Conservation (phyloP, 1,140 invertebrate species). For the Drosophila ercepeae region DNA sequence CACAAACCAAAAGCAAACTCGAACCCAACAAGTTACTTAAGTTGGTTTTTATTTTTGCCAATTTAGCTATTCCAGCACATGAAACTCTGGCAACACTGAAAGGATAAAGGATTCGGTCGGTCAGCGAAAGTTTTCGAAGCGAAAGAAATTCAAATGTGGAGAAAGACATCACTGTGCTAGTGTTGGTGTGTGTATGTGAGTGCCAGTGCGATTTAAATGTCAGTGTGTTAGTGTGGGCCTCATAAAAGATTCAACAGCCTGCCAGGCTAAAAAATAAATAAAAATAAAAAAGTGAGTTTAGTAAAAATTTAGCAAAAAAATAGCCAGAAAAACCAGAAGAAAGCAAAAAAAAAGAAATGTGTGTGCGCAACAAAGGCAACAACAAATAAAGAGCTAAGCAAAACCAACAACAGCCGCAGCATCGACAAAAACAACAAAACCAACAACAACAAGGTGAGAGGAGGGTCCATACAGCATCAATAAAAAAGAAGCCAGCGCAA, state of each 20-base stretch:
- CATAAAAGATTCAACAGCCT: slow-evolving; percentile 76
- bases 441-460: not conserved
- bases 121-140: slow-evolving; percentile 24
- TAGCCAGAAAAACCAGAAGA: slow-evolving; percentile 24
- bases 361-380: slow-evolving; percentile 14
- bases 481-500: not conserved
- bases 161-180: slow-evolving; percentile 44
- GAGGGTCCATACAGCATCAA: not conserved
- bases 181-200: slow-evolving; percentile 22
- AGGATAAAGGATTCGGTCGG: slow-evolving; percentile 38
- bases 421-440: not conserved
- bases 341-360: slow-evolving; percentile 40
- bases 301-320: slow-evolving; percentile 40
- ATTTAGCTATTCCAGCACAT: no score
- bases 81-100: no score
- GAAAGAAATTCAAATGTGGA: slow-evolving; percentile 40
- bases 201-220: slow-evolving; percentile 9
- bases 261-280: slow-evolving; percentile 51
- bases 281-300: slow-evolving; percentile 43
- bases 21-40: no score
- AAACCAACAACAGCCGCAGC: slow-evolving; percentile 18
- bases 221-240: slow-evolving; percentile 37
- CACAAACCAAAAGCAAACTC: no score
- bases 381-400: slow-evolving; percentile 16
- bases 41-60: no score